Evolutionary conservation across 2,113 vertebrate genomes (phyloP), one percentile per base, ranked within the genome.

Genomic region (Nesospiza acunhae): DNA sequence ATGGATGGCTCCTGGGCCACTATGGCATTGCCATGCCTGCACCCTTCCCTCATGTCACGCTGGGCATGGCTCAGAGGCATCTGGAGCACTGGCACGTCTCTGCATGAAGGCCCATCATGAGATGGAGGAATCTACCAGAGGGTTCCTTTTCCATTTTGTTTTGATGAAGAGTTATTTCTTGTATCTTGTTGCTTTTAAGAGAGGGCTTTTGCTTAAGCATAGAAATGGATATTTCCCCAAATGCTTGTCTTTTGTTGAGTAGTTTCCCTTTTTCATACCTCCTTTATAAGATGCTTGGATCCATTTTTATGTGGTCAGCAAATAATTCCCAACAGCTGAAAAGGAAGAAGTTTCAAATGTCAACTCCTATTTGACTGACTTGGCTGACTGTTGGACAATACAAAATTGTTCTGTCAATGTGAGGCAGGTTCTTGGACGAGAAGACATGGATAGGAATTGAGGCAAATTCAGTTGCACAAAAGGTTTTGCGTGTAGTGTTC

Each of bases 11-110:
- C 23, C 47, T 46, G 78, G 49, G 19, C 15, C 17, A 3, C 14
- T 0, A 0, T 1, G 21, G 7, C 52, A 14, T 11, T 82, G 44
- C 47, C 41, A 3, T 13, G 16, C 31, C n/a, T 60, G 6, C 35
- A 14, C n/a, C 28, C 39, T 55, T 1, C 15, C 14, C 35, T 47
- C 1, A 0, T 13, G 31, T 27, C 78, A 66, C 1, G 5, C 53
- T 70, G 62, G 53, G 16, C 19, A 35, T 0, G 5, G 15, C 60
- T 86, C 0, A 0, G 16, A 31, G 24, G 31, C 46, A 72, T 28
- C 75, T 70, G 63, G 22, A 69, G 42, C 55, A 23, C 63, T 28
- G 22, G 12, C 13, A 30, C 42, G 10, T 58, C 69, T 67, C 77
- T 75, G n/a, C 63, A 39, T 1, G 3, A 39, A 59, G 19, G 24